Percentiles rank a stretch among this genome's conserved stretches.
Evolutionary conservation across 1,140 invertebrate species (phyloP).

Genomic region (Centruroides sculpturatus): DNA sequence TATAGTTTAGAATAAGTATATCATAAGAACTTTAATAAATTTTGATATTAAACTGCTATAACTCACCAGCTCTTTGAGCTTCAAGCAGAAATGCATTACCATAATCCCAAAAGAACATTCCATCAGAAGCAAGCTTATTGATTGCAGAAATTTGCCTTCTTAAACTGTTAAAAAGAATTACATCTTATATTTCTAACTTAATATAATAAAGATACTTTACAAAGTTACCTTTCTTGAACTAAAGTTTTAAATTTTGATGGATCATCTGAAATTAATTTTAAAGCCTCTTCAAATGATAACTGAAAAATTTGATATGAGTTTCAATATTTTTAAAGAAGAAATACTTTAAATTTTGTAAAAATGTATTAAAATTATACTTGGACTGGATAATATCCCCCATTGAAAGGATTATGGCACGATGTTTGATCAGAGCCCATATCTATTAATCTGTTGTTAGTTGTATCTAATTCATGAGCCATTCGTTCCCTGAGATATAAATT

Average conservation of each 20-base stretch:
- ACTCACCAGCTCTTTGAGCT: slow-evolving; percentile 41
- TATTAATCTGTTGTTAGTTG: slow-evolving; percentile 40
- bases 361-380: too few species aligned
- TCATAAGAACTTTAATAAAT: not conserved
- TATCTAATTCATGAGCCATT: slow-evolving; percentile 37
- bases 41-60: too few species aligned
- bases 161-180: slow-evolving; percentile 29
- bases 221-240: slow-evolving; percentile 40
- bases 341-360: too few species aligned
- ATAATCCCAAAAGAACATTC: slow-evolving; percentile 54
- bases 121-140: slow-evolving; percentile 37
- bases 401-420: slow-evolving; percentile 49
- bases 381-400: slow-evolving; percentile 50
- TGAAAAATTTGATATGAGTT: not conserved
- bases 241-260: slow-evolving; percentile 37
- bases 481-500: slow-evolving; percentile 34
- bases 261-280: slow-evolving; percentile 37
- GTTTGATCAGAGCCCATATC: slow-evolving; percentile 55
- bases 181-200: not conserved
- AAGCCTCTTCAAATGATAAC: slow-evolving; percentile 25
- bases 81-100: slow-evolving; percentile 55
- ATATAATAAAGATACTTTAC: not conserved
- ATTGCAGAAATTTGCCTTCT: slow-evolving; percentile 45
- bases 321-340: too few species aligned
- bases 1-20: too few species aligned